Conservation (phyloP, 1,140 invertebrate genomes). For the Solen grandis region DNA sequence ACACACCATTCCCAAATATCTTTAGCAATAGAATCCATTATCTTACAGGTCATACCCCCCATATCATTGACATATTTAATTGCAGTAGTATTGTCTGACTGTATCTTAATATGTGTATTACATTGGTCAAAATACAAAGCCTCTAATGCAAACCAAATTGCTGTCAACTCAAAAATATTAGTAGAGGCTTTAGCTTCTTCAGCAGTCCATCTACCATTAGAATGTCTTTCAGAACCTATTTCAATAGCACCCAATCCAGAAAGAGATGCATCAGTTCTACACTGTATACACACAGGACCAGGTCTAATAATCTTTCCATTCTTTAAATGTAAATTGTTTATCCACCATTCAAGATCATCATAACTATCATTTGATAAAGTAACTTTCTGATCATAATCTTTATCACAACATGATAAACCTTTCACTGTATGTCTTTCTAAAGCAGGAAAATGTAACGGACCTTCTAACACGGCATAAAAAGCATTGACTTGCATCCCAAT, state of each 20-base stretch:
- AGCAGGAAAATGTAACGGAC: too few relatives aligned
- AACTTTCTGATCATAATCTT: too few relatives aligned
- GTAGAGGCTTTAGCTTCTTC: not conserved
- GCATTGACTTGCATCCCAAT: too few relatives aligned
- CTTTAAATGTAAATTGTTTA: conserved; percentile 6
- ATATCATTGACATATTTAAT: conserved; percentile 47
- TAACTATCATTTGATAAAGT: conserved; percentile 22
- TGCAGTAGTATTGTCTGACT: conserved; percentile 43
- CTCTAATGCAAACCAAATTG: conserved; percentile 30
- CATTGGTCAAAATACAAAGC: not conserved
- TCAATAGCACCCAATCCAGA: conserved; percentile 19
- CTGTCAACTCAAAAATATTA: conserved; percentile 29
- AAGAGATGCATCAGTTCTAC: conserved; percentile 48
- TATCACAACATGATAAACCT: not conserved
- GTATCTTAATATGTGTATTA: conserved; percentile 32
- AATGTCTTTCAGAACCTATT: not conserved
- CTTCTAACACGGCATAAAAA: too few relatives aligned
- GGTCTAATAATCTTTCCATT: conserved; percentile 22
- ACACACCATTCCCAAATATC: conserved; percentile 53
- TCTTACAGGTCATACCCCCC: conserved; percentile 26
- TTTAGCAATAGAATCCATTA: conserved; percentile 27
- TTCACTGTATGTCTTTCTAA: too few relatives aligned
- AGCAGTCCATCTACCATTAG: conserved; percentile 22
- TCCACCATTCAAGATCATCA: conserved; percentile 28
- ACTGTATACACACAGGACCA: not conserved